Conservation (phyloP, 2,888 invertebrate genomes). For the Erebia epiphron region DNA sequence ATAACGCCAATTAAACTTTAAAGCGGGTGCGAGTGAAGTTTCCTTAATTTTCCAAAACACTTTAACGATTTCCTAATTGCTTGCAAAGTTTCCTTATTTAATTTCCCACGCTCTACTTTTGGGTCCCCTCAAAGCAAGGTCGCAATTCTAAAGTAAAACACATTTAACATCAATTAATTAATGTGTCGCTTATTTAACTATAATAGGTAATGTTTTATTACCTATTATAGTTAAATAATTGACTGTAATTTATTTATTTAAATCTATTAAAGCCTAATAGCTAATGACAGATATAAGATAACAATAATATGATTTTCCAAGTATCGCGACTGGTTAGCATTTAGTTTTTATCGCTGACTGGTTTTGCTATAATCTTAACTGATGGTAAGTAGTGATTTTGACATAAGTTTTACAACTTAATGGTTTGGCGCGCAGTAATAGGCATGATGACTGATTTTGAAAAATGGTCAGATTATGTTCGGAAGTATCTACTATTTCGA, state of each 20-base stretch:
- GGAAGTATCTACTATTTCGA: no score
- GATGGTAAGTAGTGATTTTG: no score
- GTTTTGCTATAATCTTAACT: no score
- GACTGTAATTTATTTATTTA: not conserved
- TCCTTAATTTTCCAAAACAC: slow-evolving; percentile 39
- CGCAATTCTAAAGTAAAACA: not conserved
- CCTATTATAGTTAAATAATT: no score
- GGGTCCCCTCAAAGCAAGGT: slow-evolving; percentile 12
- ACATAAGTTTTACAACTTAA: no score
- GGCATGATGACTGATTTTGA: no score
- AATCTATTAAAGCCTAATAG: not conserved
- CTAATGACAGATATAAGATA: not conserved
- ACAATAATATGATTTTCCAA: no score
- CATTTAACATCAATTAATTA: not conserved
- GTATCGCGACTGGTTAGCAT: no score
- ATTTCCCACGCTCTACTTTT: slow-evolving; percentile 31
- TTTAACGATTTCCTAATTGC: slow-evolving; percentile 39
- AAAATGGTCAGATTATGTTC: no score
- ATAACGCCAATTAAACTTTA: slow-evolving; percentile 34
- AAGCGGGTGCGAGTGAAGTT: slow-evolving; percentile 33
- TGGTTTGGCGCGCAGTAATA: no score
- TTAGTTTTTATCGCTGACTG: no score
- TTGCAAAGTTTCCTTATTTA: slow-evolving; percentile 35
- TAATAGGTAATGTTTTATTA: not conserved
- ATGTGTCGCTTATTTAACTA: not conserved